Base-by-base conservation (phyloP, 2,113 vertebrate genomes). In the Oryzias javanicus region DNA sequence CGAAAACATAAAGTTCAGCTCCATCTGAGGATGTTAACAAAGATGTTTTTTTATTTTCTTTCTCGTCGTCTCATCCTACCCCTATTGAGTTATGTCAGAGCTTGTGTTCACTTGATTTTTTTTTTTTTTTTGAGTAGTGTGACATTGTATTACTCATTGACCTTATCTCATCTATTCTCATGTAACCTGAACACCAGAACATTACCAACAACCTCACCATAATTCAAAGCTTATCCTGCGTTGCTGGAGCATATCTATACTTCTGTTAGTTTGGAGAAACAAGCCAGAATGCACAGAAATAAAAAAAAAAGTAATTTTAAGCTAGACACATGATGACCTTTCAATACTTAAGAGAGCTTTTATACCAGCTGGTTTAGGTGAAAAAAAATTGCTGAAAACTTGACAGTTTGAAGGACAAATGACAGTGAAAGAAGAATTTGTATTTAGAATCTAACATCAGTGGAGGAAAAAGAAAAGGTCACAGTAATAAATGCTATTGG, bases 121-220 rank as follows among this genome's bases (percentile, higher is more conserved):
- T 29, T 55, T 76, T 57, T 22, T 49, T 57, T 29, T 48, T 20
- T 41, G 60, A 76, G 71, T 29, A 57, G 81, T 83, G 62, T 84
- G 79, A 81, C 75, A 86, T 87, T 77, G 66, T 63, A 78, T 87
- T 87, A 83, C 50, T 56, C 55, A 52, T 55, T 44, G 59, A 49
- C 49, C 49, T 77, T 70, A 81, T 83, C 79, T 75, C 72, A 78
- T 78, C 68, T 72, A 40, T 48, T 59, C 76, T 77, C 75, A 42
- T 76, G 75, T 81, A 78, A 79, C 79, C 57, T 24, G 67, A 69
- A 81, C 62, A 65, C 59, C 55, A 65, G 67, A 40, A 42, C 40
- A 19, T 50, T 72, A 51, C 56, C 5, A 49, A 53, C 22, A 68
- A 52, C 60, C 62, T 41, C 27, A 24, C 27, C 46, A 50, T 27